Percentiles rank a stretch among this genome's conserved stretches.
Conservation (phyloP, 2,888 invertebrate genomes). For the Poecilobothrus nobilitatus region DNA sequence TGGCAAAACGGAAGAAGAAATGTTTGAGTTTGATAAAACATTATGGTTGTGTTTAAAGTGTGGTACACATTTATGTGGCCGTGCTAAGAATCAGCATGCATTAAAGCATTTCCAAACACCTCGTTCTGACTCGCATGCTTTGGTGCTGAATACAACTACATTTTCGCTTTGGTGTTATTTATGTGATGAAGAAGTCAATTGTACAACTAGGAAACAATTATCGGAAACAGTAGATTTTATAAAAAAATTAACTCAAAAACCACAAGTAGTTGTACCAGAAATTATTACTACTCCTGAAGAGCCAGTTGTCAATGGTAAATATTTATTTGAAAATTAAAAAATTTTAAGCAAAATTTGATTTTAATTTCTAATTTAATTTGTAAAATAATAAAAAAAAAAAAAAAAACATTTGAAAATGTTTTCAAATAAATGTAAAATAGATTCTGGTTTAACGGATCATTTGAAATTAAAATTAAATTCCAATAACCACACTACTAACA, state of each 20-base stretch:
- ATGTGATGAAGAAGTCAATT: constrained; percentile 62
- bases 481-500: constrained; percentile 23
- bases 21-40: constrained; percentile 45
- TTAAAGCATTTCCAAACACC: constrained; percentile 65
- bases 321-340: no score
- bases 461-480: not conserved
- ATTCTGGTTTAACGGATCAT: constrained; percentile 18
- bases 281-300: constrained; percentile 14
- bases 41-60: constrained; percentile 78
- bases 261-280: constrained; percentile 24
- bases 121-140: constrained; percentile 65
- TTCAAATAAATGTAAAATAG: not conserved
- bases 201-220: constrained; percentile 55
- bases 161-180: constrained; percentile 73
- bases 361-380: no score
- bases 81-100: constrained; percentile 60
- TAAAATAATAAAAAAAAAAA: no score
- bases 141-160: constrained; percentile 61
- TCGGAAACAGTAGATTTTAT: constrained; percentile 66
- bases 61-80: constrained; percentile 67
- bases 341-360: no score
- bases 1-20: constrained; percentile 22
- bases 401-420: no score
- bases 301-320: not conserved
- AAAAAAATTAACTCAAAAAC: constrained; percentile 49